Percentiles rank a stretch among this genome's conserved stretches.
phyloP scores from a whole-genome alignment of 2,888 invertebrate genomes.

The Tanypteryx hageni region DNA sequence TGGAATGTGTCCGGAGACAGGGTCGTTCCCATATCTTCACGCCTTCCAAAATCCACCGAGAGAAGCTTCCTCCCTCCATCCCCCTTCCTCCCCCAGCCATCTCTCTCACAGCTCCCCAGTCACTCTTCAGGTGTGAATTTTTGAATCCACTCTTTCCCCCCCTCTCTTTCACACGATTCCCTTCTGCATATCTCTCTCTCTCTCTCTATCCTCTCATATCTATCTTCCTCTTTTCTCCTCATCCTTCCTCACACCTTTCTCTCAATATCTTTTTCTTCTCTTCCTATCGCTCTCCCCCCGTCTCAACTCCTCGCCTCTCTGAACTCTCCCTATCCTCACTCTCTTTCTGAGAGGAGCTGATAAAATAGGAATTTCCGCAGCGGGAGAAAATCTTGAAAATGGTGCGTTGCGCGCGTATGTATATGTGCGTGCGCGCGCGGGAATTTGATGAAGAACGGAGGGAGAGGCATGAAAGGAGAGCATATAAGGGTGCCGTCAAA shows the following conservation, averaged over 20 bases:
- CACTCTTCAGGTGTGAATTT: conserved; percentile 60
- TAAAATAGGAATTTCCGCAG: no score
- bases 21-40: conserved; percentile 50
- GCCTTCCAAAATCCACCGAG: conserved; percentile 32
- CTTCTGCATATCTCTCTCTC: not conserved
- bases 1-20: conserved; percentile 52
- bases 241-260: not conserved
- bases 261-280: not conserved
- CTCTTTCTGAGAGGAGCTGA: no score
- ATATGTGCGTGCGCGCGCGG: no score
- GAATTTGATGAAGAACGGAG: no score
- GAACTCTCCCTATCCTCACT: no score
- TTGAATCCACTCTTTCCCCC: not conserved
- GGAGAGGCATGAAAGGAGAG: no score
- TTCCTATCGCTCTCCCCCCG: no score
- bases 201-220: not conserved
- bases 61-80: not conserved
- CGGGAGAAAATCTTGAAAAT: no score
- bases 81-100: not conserved
- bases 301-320: no score
- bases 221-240: no score
- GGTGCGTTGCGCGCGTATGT: no score
- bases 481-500: no score
- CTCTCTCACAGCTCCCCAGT: conserved; percentile 21
- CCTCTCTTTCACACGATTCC: not conserved